These are phyloP conservation scores for Empis livida DNA, from an alignment of 2,888 invertebrate species.

Conservation along the genomic window DNA sequence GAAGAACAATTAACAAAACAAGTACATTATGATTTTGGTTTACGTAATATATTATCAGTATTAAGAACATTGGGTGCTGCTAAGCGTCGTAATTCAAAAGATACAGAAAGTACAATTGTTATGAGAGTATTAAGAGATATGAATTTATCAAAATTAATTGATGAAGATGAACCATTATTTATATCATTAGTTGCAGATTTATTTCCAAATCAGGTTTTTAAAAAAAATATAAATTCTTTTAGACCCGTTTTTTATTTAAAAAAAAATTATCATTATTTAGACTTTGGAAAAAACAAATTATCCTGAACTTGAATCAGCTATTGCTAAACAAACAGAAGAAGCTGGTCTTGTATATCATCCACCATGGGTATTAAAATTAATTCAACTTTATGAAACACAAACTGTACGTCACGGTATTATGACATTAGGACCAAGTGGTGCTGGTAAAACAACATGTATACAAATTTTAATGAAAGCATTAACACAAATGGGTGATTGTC, in stretches of 20 bases:
- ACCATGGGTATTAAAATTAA: constrained; percentile 89
- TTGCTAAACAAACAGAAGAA: constrained; percentile 67
- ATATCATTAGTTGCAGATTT: constrained; percentile 90
- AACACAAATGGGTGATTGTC: constrained; percentile 69
- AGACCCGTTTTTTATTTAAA: no score
- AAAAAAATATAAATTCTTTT: neutral
- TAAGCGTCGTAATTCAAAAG: constrained; percentile 81
- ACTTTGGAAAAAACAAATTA: constrained; percentile 84
- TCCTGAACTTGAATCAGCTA: constrained; percentile 77
- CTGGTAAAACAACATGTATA: constrained; percentile 85
- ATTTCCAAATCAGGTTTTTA: constrained; percentile 71
- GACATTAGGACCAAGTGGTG: constrained; percentile 89
- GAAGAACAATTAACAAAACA: constrained; percentile 96
- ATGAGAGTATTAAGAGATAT: constrained; percentile 95
- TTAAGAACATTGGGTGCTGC: constrained; percentile 83
- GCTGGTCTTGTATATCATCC: constrained; percentile 77
- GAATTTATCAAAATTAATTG: constrained; percentile 94
- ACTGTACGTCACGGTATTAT: constrained; percentile 91
- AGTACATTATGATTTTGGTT: constrained; percentile 94
- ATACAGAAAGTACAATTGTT: constrained; percentile 89
- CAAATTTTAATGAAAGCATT: constrained; percentile 83
- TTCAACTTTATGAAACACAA: constrained; percentile 93
- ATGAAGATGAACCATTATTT: constrained; percentile 96
- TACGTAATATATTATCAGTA: constrained; percentile 90
- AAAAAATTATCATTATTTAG: constrained; percentile 17